Conservation (phyloP, 2,888 invertebrate species). For the Tinea pellionella region DNA sequence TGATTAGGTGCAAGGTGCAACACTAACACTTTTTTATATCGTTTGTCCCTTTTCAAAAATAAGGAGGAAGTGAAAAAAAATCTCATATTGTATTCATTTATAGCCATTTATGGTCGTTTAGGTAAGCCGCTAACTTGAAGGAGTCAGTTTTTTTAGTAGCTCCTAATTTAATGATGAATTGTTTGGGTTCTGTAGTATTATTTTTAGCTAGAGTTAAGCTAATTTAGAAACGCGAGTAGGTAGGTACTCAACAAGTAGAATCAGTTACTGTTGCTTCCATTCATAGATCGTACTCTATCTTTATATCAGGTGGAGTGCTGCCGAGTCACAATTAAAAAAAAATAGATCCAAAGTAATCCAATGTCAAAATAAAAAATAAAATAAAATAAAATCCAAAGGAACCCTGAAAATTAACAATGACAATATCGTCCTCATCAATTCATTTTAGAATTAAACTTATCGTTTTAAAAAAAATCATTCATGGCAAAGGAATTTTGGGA, state of each 20-base stretch:
- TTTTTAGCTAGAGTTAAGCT: neutral
- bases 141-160: neutral
- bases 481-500: slow-evolving; percentile 41
- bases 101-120: neutral
- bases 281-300: too few species aligned
- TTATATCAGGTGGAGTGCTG: too few species aligned
- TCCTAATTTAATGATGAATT: neutral
- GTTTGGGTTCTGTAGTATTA: neutral
- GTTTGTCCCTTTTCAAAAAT: neutral
- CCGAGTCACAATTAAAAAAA: too few species aligned
- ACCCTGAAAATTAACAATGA: neutral
- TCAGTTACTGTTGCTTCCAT: too few species aligned
- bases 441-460: neutral
- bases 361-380: too few species aligned
- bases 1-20: neutral
- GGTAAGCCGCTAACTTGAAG: neutral
- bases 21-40: neutral
- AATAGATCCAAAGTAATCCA: too few species aligned
- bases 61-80: neutral
- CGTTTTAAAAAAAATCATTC: slow-evolving; percentile 32
- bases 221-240: too few species aligned
- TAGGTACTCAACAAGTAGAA: too few species aligned
- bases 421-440: neutral
- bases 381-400: neutral
- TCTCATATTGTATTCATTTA: neutral